Evolutionary conservation across 2,888 invertebrate species (phyloP).

Genomic region (Drosophila setosimentum): DNA sequence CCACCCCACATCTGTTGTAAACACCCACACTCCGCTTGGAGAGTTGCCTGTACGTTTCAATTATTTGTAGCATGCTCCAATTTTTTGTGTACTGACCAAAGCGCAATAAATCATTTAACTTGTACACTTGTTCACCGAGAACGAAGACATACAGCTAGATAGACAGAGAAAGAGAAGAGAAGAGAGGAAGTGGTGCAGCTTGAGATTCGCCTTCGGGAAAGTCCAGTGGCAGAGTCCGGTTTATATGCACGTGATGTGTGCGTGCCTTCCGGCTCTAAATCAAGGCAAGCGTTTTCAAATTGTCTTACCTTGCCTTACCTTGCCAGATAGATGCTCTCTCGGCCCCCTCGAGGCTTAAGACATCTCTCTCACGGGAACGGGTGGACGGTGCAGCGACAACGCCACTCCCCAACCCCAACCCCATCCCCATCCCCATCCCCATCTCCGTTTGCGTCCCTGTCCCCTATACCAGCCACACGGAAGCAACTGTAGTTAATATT

Average conservation of each 20-base stretch:
- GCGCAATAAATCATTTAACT: conserved; percentile 75
- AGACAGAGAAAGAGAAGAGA: neutral
- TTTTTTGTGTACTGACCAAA: conserved; percentile 41
- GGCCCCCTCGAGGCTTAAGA: conserved; percentile 10
- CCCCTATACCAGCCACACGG: conserved; percentile 18
- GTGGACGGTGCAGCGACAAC: conserved; percentile 4
- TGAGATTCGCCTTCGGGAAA: neutral
- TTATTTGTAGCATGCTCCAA: conserved; percentile 66
- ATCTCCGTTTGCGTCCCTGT: neutral
- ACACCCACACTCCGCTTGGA: neutral
- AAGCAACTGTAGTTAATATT: conserved; percentile 81
- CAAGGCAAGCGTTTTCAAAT: conserved; percentile 75
- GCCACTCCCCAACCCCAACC: neutral
- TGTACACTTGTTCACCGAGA: conserved; percentile 58
- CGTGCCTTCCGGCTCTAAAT: conserved; percentile 83
- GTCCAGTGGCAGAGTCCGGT: neutral
- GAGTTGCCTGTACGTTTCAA: conserved; percentile 63
- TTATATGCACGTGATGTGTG: conserved; percentile 69
- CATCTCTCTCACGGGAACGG: conserved; percentile 1
- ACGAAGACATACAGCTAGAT: neutral
- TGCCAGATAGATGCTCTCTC: conserved; percentile 17
- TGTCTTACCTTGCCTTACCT: conserved; percentile 66
- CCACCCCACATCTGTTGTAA: neutral
- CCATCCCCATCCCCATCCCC: neutral
- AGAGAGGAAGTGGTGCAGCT: neutral